Evolutionary conservation across 2,888 invertebrate species (phyloP).

Genomic region (Melipona beecheii): DNA sequence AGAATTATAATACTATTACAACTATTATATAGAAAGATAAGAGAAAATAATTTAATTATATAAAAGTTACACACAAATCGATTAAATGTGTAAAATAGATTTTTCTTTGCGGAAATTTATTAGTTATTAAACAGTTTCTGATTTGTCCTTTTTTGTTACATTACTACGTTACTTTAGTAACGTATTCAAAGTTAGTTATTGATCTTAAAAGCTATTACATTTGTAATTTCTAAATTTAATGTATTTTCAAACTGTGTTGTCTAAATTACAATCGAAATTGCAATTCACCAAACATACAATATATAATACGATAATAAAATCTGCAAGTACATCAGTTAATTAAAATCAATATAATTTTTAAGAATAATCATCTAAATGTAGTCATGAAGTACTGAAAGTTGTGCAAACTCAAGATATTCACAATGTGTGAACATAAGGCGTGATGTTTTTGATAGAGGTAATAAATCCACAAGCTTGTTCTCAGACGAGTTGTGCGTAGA

Average conservation of each 20-base stretch:
- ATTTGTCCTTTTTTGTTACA: not conserved
- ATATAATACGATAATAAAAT: not conserved
- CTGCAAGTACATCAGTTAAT: not conserved
- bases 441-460: slow-evolving; percentile 56
- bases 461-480: slow-evolving; percentile 34
- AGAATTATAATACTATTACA: slow-evolving; percentile 11
- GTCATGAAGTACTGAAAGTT: not conserved
- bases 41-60: slow-evolving; percentile 2
- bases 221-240: not conserved
- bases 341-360: not conserved
- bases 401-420: not conserved
- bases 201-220: not conserved
- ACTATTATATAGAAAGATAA: slow-evolving; percentile 8
- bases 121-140: not conserved
- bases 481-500: slow-evolving; percentile 42
- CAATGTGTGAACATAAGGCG: too few relatives aligned
- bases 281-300: not conserved
- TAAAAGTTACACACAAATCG: slow-evolving; percentile 2
- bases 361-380: not conserved
- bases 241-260: not conserved
- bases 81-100: slow-evolving; percentile 15
- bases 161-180: not conserved
- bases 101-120: slow-evolving; percentile 1
- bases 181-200: not conserved
- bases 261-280: not conserved